These are phyloP conservation scores for Bombus consobrinus DNA, from an alignment of 1,140 invertebrate genomes.

Conservation along the genomic window DNA sequence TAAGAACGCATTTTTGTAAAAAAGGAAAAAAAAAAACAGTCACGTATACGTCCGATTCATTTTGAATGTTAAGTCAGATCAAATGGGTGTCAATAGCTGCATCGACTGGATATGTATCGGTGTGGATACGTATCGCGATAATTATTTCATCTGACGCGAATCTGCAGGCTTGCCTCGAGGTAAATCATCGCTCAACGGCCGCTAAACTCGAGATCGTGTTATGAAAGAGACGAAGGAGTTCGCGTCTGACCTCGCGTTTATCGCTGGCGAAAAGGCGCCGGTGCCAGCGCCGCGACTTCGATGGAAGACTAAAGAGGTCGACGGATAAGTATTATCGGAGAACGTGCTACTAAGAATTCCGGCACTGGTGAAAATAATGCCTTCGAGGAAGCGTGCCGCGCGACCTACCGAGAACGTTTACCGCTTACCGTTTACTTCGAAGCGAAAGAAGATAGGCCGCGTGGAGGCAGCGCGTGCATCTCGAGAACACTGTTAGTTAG, in stretches of 20 bases:
- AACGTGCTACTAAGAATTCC: constrained; percentile 31
- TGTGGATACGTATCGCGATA: background rate
- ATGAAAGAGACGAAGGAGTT: background rate
- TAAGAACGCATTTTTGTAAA: too few relatives aligned
- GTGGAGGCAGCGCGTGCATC: constrained; percentile 11
- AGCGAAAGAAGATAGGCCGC: constrained; percentile 54
- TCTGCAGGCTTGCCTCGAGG: background rate
- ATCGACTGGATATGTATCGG: too few relatives aligned
- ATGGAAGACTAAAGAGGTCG: background rate
- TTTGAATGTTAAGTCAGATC: too few relatives aligned
- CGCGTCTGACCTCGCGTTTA: background rate
- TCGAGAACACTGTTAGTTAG: constrained; percentile 32
- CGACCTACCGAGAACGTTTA: constrained; percentile 52
- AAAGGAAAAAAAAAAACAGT: too few relatives aligned
- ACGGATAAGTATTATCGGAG: constrained; percentile 31
- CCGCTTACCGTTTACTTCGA: constrained; percentile 43
- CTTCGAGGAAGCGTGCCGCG: constrained; percentile 39
- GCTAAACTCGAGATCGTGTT: background rate
- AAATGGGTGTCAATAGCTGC: too few relatives aligned
- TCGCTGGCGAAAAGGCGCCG: background rate
- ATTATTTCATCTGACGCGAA: background rate
- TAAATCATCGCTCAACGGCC: background rate
- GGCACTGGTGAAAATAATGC: constrained; percentile 49
- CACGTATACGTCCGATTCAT: too few relatives aligned
- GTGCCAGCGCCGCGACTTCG: too few relatives aligned